Conservation (phyloP, 2,113 vertebrate species). For the Mesoclemmys tuberculata region DNA sequence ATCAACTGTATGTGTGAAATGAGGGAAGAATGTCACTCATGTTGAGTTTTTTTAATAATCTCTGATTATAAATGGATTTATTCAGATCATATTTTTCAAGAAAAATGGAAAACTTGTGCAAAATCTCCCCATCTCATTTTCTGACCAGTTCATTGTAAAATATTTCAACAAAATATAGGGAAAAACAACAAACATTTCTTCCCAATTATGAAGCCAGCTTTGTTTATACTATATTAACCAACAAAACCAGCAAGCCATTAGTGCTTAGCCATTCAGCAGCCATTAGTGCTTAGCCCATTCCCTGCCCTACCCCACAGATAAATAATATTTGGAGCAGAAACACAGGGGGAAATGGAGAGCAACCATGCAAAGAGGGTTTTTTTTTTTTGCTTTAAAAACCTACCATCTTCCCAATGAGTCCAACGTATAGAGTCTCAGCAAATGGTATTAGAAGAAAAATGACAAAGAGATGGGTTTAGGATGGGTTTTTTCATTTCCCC, state of each 20-base stretch:
- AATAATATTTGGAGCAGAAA: neutral
- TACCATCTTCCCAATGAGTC: neutral
- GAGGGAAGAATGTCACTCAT: neutral
- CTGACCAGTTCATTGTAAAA: neutral
- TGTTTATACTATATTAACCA: neutral
- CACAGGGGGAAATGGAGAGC: neutral
- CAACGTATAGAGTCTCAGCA: neutral
- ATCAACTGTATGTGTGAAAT: neutral
- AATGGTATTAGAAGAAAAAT: neutral
- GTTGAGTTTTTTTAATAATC: no score
- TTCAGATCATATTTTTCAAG: neutral
- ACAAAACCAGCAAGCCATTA: neutral
- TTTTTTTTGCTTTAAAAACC: slow-evolving; percentile 20
- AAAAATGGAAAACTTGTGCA: neutral
- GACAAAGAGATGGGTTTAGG: neutral
- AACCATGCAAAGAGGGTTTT: neutral
- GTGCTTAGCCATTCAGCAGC: neutral
- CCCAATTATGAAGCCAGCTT: neutral
- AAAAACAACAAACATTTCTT: neutral
- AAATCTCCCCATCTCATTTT: neutral
- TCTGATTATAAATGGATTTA: no score
- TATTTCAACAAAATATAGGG: neutral
- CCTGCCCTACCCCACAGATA: neutral
- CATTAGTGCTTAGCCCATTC: neutral
- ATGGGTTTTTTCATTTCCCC: neutral